These are phyloP conservation scores for Bergia sp. DNA, from an alignment of 92 coral and sea anemone genomes.

Conservation along the genomic window DNA sequence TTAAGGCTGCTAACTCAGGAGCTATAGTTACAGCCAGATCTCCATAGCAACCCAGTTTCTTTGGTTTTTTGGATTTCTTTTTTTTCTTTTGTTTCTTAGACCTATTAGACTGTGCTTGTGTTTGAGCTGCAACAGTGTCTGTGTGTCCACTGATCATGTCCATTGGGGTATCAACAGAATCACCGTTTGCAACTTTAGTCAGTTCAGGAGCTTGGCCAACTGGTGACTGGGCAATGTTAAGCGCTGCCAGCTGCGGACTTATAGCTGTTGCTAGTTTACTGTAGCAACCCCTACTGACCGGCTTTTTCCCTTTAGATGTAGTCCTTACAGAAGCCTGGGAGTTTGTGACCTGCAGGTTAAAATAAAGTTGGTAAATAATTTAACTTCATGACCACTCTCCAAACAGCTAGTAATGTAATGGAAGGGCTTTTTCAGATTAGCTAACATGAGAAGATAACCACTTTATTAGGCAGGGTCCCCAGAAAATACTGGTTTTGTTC, in stretches of 20 bases:
- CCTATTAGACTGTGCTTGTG: not conserved
- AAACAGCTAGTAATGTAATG: not conserved
- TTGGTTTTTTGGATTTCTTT: constrained; percentile 33
- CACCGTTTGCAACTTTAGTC: too few relatives aligned
- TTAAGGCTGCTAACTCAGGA: constrained; percentile 47
- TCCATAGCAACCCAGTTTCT: constrained; percentile 43
- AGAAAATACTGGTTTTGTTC: too few relatives aligned
- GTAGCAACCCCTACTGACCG: constrained; percentile 1
- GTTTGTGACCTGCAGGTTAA: not conserved
- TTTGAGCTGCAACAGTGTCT: not conserved
- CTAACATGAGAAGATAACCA: not conserved
- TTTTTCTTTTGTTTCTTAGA: not conserved
- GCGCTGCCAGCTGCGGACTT: not conserved
- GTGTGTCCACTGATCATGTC: not conserved
- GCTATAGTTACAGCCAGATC: constrained; percentile 56
- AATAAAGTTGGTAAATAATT: not conserved
- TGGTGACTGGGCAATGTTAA: not conserved
- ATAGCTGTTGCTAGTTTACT: not conserved
- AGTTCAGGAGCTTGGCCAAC: not conserved
- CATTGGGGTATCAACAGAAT: not conserved
- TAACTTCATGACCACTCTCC: not conserved
- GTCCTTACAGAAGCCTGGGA: not conserved
- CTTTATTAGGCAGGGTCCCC: too few relatives aligned
- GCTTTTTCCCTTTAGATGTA: not conserved
- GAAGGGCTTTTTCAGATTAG: not conserved